phyloP scores from a whole-genome alignment of 2,797 vertebrate genomes.

The Sarcophilus harrisii region DNA sequence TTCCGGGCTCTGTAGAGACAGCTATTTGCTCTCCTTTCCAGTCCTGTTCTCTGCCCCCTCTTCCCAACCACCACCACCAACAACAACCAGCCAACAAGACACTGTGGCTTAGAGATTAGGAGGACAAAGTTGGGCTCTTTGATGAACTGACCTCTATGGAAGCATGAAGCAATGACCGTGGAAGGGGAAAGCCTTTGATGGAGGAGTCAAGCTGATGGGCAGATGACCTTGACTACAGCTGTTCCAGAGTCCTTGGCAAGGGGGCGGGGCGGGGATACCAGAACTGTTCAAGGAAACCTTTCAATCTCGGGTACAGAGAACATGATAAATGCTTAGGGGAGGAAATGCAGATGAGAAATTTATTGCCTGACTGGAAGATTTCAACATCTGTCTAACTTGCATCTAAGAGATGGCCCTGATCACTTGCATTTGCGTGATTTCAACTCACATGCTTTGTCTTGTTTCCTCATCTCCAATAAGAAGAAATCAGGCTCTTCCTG shows the following conservation, averaged over 20 bases:
- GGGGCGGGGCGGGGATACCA: neutral
- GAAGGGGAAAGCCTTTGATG: neutral
- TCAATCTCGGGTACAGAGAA: neutral
- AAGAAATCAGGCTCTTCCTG: neutral
- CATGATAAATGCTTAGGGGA: neutral
- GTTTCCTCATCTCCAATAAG: neutral
- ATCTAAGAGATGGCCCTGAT: neutral
- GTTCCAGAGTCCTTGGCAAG: neutral
- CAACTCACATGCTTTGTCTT: neutral
- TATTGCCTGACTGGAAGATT: neutral
- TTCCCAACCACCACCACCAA: neutral
- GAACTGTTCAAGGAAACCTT: neutral
- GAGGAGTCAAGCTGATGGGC: neutral
- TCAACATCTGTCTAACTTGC: neutral
- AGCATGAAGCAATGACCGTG: neutral
- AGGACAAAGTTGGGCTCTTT: neutral
- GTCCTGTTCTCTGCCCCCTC: neutral
- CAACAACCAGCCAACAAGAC: neutral
- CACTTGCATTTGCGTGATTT: neutral
- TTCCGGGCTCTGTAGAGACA: neutral
- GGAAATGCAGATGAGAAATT: neutral
- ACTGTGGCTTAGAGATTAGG: neutral
- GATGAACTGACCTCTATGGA: too few relatives aligned
- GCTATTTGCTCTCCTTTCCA: neutral
- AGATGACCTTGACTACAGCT: neutral